Evolutionary conservation across 2,113 vertebrate genomes (phyloP), one percentile per base, ranked within the genome.

Genomic region (Zeus faber): DNA sequence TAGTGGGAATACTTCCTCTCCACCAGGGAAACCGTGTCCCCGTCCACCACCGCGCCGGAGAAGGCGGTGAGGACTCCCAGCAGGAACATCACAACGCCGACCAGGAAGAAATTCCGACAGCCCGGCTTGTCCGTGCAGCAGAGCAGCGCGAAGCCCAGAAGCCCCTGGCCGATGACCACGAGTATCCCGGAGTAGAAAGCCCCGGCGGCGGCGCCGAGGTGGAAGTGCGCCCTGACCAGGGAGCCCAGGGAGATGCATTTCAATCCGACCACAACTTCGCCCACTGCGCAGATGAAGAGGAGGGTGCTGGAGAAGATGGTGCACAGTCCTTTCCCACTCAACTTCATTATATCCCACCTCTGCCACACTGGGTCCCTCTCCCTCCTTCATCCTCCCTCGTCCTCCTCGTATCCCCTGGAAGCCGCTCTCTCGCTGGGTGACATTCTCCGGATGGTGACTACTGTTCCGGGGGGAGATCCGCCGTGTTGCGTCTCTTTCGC

Each of bases 281-380:
- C 89, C 73, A 96, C 89, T 84, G 93, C 93, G 86, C 93, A 95
- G 82, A 90, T 90, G 83, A 96, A 92, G 85, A 97, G 91, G 82
- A 96, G 90, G 84, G 90, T 91, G 90, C 92, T 89, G 89, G 94
- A 93, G 72, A 95, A 88, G 83, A 93, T 89, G 90, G 92, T 89
- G 91, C 93, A 94, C 91, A 91, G 89, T 90, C 94, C 95, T 90
- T 92, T 92, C 85, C 92, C 91, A 89, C 93, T 93, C 92, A 92
- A 93, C 95, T 93, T 95, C 94, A 96, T 95, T 92, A 93, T 96
- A 92, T 89, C 91, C 92, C 90, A 82, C 91, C 87, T 86, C 87
- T 85, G 80, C 89, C 90, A 85, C 90, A 75, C 85, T 83, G 82
- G 81, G 79, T 72, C 74, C 85, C 82, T 82, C 81, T 82, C 73